These are phyloP conservation scores for Amphiura filiformis DNA, from an alignment of 35 echinoderm and acorn worm species.

Conservation along the genomic window DNA sequence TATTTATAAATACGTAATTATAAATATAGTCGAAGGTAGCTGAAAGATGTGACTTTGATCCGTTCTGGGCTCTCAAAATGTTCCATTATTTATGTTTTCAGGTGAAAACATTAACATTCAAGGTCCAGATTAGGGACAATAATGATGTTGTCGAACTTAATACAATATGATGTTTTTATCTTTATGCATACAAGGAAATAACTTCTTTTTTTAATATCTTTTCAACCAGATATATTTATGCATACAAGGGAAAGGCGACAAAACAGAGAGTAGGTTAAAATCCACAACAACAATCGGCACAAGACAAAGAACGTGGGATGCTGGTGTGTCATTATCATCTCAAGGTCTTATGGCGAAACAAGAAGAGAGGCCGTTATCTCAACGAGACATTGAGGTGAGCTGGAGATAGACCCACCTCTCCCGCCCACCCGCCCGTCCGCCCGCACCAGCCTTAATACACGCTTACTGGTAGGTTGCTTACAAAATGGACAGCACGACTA, in stretches of 20 bases:
- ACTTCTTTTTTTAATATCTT: too few relatives aligned
- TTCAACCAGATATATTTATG: conserved; percentile 81
- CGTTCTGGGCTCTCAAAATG: too few relatives aligned
- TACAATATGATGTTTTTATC: too few relatives aligned
- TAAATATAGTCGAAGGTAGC: too few relatives aligned
- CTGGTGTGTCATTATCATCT: conserved; percentile 67
- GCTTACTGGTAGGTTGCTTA: neutral
- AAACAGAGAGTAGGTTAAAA: conserved; percentile 67
- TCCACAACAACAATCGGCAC: conserved; percentile 61
- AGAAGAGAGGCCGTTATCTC: conserved; percentile 74
- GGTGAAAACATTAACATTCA: too few relatives aligned
- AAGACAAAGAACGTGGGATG: conserved; percentile 84
- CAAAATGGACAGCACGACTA: neutral
- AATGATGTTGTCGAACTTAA: too few relatives aligned
- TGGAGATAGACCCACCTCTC: too few relatives aligned
- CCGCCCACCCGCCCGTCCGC: neutral
- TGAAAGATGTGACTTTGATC: too few relatives aligned
- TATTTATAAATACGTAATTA: too few relatives aligned
- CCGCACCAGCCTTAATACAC: neutral
- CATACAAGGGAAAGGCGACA: conserved; percentile 87
- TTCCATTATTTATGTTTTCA: too few relatives aligned
- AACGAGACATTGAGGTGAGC: conserved; percentile 82
- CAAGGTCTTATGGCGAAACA: conserved; percentile 84
- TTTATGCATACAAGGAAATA: too few relatives aligned
- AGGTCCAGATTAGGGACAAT: too few relatives aligned